Base-by-base conservation (phyloP, 1,140 invertebrate genomes). In the Drosophila nikananu region DNA sequence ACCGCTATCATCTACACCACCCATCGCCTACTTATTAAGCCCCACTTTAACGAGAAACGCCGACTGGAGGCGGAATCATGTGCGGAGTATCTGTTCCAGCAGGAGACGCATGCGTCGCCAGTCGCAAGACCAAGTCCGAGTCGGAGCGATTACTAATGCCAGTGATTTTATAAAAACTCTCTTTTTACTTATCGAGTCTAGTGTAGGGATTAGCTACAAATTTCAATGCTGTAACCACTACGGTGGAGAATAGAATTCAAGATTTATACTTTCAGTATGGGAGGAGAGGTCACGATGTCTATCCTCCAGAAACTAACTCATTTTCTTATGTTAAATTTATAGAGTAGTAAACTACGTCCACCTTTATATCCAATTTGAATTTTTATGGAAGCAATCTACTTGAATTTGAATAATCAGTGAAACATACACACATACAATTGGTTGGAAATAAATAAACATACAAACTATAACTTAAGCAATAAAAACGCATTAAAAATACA, bases 81-180 rank as follows among this genome's bases (percentile, higher is more conserved):
- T 68, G 92, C 92, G 21, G 90, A 93, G 39, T 93, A 83, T 51
- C 77, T 93, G 59, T 93, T 92, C 73, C 76, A 92, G 57, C 90
- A 92, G 63, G 92, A 93, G 52, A 35, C 39, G 2, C 75, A 91
- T 17, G 21, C 32, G 21, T 60, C 54, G 8, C 58, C 27, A 32
- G 48, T 57, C 21, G 25, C 46, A 37, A 44, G 48, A 37, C 46
- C 62, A 15, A 57, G 30, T 25, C 15, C 39, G 8, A 27, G 13
- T 17, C 54, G 15, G 27, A 39, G 35, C 44, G 32, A 39, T 2
- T 41, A 65, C 30, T 58, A 30, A 51, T 32, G 32, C 25, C 37
- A 58, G 48, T 44, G 60, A 44, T 72, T 51, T 42, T 59, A 60
- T 32, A 39, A 27, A 49, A 48, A 15, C 19, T 19, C 19, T 72